phyloP scores from a whole-genome alignment of 2,888 invertebrate genomes.

The Julus scandinavius region DNA sequence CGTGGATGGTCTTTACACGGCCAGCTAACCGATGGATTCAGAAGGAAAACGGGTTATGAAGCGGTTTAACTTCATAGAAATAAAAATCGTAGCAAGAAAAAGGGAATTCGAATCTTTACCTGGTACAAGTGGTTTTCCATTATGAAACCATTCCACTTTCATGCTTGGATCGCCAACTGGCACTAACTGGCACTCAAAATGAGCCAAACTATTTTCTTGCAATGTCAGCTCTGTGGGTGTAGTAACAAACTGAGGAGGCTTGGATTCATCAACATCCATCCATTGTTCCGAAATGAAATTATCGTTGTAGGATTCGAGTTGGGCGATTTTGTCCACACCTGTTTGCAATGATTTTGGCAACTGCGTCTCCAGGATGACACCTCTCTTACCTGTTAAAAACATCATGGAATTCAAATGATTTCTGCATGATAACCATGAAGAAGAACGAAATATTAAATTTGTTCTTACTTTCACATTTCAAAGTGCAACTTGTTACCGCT shows the following conservation, averaged over 20 bases:
- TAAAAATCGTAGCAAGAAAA: background rate
- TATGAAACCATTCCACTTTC: constrained; percentile 97
- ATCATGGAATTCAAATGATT: background rate
- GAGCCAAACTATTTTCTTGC: constrained; percentile 87
- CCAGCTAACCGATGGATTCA: constrained; percentile 69
- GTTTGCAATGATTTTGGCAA: constrained; percentile 93
- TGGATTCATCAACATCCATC: constrained; percentile 79
- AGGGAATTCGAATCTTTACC: constrained; percentile 65
- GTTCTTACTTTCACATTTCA: constrained; percentile 62
- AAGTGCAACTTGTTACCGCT: constrained; percentile 73
- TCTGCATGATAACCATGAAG: background rate
- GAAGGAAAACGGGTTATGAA: background rate
- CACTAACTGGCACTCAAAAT: constrained; percentile 89
- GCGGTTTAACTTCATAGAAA: background rate
- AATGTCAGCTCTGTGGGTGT: constrained; percentile 85
- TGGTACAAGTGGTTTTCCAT: constrained; percentile 90
- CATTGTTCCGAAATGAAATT: constrained; percentile 72
- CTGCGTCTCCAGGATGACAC: constrained; percentile 91
- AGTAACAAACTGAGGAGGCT: constrained; percentile 90
- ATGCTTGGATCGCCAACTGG: constrained; percentile 93
- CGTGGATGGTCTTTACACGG: constrained; percentile 94
- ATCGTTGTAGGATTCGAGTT: constrained; percentile 83
- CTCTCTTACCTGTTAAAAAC: constrained; percentile 73
- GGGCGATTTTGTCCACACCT: constrained; percentile 92
- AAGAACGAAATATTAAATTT: background rate